Percentiles rank a stretch among this genome's conserved stretches.
phyloP scores from a whole-genome alignment of 2,888 invertebrate species.

The Automeris io region DNA sequence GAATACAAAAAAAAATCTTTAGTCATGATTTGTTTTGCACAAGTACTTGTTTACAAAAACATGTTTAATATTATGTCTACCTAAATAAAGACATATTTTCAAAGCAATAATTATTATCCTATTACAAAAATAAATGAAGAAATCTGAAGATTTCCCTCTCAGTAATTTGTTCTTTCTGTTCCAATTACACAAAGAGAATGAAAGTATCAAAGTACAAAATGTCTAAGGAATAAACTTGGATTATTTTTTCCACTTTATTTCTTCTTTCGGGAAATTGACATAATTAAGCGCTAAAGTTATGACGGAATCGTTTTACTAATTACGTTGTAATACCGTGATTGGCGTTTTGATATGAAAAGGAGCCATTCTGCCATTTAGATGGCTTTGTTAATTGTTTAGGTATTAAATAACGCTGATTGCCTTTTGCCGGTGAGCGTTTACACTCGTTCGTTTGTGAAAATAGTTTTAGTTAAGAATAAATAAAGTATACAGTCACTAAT shows the following conservation, averaged over 20 bases:
- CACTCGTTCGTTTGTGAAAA: background rate
- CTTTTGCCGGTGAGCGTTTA: background rate
- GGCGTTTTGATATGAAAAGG: slow-evolving; percentile 19
- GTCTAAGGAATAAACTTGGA: slow-evolving; percentile 28
- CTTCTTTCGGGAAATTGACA: slow-evolving; percentile 27
- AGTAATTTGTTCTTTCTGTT: slow-evolving; percentile 44
- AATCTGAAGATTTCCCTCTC: slow-evolving; percentile 36
- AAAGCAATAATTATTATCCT: slow-evolving; percentile 46
- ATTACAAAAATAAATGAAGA: slow-evolving; percentile 49
- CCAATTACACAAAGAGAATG: slow-evolving; percentile 39
- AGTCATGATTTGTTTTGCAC: too few relatives aligned
- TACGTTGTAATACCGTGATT: slow-evolving; percentile 28
- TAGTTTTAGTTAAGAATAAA: background rate
- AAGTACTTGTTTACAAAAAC: too few relatives aligned
- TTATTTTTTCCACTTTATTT: slow-evolving; percentile 33
- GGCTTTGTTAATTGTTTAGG: slow-evolving; percentile 4
- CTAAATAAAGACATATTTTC: too few relatives aligned
- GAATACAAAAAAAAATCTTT: too few relatives aligned
- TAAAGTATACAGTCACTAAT: too few relatives aligned
- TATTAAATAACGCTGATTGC: background rate
- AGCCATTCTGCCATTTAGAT: slow-evolving; percentile 4
- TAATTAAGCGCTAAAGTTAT: slow-evolving; percentile 35
- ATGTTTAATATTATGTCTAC: too few relatives aligned
- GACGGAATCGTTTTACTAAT: slow-evolving; percentile 31
- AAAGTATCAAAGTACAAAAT: slow-evolving; percentile 40